Percentiles rank a stretch among this genome's conserved stretches.
Evolutionary conservation across 2,888 invertebrate species (phyloP).

Genomic region (Callosobruchus maculatus): DNA sequence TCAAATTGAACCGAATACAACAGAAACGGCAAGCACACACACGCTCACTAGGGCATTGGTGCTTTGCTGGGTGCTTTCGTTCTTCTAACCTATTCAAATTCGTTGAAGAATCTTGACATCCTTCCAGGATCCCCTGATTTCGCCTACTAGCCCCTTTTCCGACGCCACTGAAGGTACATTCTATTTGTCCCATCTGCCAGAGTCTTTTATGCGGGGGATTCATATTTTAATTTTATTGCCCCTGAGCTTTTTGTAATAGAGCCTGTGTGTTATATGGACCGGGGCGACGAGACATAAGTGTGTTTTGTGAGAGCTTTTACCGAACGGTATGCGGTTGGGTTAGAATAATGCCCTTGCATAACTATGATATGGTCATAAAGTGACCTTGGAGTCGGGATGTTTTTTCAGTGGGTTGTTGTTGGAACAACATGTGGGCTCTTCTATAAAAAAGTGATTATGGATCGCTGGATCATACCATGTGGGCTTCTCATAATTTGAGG

Average conservation of each 20-base stretch:
- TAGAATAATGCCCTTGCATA: neutral
- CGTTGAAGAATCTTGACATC: too few species aligned
- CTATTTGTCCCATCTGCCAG: neutral
- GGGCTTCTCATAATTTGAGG: neutral
- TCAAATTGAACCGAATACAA: too few species aligned
- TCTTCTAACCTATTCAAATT: too few species aligned
- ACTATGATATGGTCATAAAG: neutral
- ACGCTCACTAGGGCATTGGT: too few species aligned
- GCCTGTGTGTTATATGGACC: neutral
- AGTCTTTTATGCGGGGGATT: neutral
- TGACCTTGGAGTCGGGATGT: neutral
- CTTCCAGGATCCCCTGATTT: too few species aligned
- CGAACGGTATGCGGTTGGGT: neutral
- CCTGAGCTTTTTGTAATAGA: neutral
- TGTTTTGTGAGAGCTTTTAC: neutral
- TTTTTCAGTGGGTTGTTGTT: neutral
- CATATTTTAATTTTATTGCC: neutral
- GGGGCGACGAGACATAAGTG: neutral
- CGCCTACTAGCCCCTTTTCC: too few species aligned
- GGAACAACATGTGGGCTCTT: neutral
- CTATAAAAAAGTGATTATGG: neutral
- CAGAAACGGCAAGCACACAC: too few species aligned
- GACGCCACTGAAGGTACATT: neutral
- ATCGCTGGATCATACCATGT: neutral
- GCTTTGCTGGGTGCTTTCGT: too few species aligned